Evolutionary conservation across 2,797 vertebrate species (phyloP), one percentile per base, ranked within the genome.

Genomic region (Cottoperca gobio): DNA sequence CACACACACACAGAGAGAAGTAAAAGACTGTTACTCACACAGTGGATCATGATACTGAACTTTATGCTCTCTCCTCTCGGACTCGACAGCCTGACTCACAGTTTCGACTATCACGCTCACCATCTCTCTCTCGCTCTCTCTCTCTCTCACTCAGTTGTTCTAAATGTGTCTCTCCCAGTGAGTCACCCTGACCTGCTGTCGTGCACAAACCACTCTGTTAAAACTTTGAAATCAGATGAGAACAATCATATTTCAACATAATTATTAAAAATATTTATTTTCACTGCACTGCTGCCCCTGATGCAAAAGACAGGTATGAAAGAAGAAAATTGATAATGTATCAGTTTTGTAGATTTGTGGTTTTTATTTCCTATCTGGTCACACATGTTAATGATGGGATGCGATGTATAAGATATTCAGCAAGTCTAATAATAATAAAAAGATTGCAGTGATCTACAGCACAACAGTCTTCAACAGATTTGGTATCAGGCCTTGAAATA

Each of bases 31-130:
- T 69, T 54, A 39, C 66, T 61, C 64, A 46, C 23, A 26, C n/a
- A 19, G n/a, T 52, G 35, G 31, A 33, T 76, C 49, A 39, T 63
- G 40, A 76, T 52, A 8, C 39, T 60, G 39, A 60, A 60, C 63
- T 68, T 26, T 4, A 17, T 9, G 42, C 14, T 40, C 53, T 28
- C 28, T 55, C 28, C 54, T 61, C 35, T 45, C 19, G 43, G 43
- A 8, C 4, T 40, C 40, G 21, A 9, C 43, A 49, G 52, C 24
- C 23, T 60, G 55, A 50, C 45, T 70, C 69, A 71, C 6, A 14
- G 28, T 3, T 43, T 61, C 6, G n/a, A 53, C 24, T 33, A 33
- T 54, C 48, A 45, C 28, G 2, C 21, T 28, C 58, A 45, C 50
- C 3, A 12, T 26, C 59, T 37, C 14, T 43, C 50, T 67, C 35